Evolutionary conservation across 2,888 invertebrate genomes (phyloP).

Genomic region (Agonopterix subpropinquella): DNA sequence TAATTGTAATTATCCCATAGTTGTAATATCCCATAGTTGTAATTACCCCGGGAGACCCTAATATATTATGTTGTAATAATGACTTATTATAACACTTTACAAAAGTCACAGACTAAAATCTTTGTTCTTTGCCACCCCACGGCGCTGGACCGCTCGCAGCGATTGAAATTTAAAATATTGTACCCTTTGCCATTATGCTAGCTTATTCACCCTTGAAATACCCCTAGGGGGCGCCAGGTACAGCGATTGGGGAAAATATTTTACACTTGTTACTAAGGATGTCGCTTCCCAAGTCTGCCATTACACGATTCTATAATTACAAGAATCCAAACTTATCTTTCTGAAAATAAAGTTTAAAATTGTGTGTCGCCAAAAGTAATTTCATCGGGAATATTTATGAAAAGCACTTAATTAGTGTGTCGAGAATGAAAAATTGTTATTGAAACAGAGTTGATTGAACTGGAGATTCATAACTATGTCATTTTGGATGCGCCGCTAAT

Average conservation of each 20-base stretch:
- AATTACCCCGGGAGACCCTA: too few relatives aligned
- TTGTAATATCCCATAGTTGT: too few relatives aligned
- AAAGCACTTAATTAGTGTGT: constrained; percentile 74
- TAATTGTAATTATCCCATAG: too few relatives aligned
- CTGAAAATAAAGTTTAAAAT: constrained; percentile 34
- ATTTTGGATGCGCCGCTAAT: constrained; percentile 67
- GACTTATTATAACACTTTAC: constrained; percentile 63
- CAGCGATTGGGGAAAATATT: constrained; percentile 74
- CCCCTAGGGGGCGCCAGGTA: constrained; percentile 74
- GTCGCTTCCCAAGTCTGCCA: constrained; percentile 61
- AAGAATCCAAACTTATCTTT: constrained; percentile 25
- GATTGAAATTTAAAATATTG: constrained; percentile 77
- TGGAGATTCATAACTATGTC: constrained; percentile 71
- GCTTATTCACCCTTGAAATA: constrained; percentile 77
- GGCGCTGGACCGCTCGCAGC: constrained; percentile 69
- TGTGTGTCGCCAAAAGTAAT: constrained; percentile 13
- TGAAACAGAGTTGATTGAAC: constrained; percentile 72
- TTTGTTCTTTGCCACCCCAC: constrained; percentile 60
- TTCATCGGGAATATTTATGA: constrained; percentile 59
- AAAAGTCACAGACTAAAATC: constrained; percentile 65
- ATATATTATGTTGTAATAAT: constrained; percentile 23
- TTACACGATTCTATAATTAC: constrained; percentile 28
- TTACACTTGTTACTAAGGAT: constrained; percentile 75
- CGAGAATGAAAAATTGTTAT: constrained; percentile 75
- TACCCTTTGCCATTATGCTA: constrained; percentile 76